Evolutionary conservation across 2,888 invertebrate genomes (phyloP).

Genomic region (Cyclophora albipunctata): DNA sequence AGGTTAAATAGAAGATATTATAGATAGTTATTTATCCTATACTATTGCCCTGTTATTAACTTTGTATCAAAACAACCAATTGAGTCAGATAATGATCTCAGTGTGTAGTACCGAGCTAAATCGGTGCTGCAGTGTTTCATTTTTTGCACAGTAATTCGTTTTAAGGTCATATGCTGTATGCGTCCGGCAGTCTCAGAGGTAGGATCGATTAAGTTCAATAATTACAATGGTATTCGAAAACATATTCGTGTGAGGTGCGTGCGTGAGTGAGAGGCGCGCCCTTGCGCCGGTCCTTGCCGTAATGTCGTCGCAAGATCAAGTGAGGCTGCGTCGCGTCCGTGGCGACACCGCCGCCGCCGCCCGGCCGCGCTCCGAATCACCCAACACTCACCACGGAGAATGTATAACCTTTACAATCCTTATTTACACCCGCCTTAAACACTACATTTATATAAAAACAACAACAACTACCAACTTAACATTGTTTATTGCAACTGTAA

Average conservation of each 20-base stretch:
- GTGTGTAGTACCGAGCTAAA: neutral
- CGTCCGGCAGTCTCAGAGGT: constrained; percentile 25
- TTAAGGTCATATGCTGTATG: constrained; percentile 19
- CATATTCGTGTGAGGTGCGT: constrained; percentile 34
- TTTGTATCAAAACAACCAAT: too few species aligned
- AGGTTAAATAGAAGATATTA: too few species aligned
- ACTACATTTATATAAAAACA: constrained; percentile 11
- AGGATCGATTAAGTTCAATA: constrained; percentile 39
- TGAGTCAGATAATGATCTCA: neutral
- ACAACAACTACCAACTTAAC: constrained; percentile 6
- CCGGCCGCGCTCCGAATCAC: constrained; percentile 28
- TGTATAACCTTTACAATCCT: constrained; percentile 42
- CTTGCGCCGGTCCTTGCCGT: constrained; percentile 56
- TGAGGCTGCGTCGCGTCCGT: constrained; percentile 13
- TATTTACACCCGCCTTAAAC: constrained; percentile 22
- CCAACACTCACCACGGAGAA: constrained; percentile 39
- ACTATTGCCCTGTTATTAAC: too few species aligned
- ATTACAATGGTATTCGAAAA: constrained; percentile 54
- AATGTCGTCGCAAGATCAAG: constrained; percentile 51
- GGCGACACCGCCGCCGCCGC: constrained; percentile 31
- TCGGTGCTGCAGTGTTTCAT: neutral
- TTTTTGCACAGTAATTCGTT: constrained; percentile 6
- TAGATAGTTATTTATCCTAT: too few species aligned
- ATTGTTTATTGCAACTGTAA: constrained; percentile 9
- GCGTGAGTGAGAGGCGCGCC: constrained; percentile 68